Conservation (phyloP, 2,888 invertebrate species). For the Drosophila melanocephala region DNA sequence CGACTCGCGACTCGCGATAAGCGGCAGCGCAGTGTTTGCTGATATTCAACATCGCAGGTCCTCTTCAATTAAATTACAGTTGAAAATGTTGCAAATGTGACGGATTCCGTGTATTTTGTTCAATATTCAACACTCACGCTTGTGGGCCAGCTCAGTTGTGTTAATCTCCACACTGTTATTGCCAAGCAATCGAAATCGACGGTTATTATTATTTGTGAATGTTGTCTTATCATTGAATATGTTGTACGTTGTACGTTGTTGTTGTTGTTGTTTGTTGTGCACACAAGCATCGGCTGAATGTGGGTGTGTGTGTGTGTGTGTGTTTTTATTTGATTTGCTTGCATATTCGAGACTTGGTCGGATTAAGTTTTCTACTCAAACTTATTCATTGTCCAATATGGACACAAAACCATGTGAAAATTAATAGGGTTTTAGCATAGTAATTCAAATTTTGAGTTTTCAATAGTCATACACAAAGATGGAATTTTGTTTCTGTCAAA, state of each 20-base stretch:
- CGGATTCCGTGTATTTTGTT: slow-evolving; percentile 15
- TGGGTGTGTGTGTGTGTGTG: neutral
- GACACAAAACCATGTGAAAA: neutral
- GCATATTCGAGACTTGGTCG: neutral
- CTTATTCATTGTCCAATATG: neutral
- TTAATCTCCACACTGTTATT: slow-evolving; percentile 13
- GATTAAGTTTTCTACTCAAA: neutral
- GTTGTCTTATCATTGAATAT: slow-evolving; percentile 33
- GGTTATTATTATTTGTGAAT: neutral
- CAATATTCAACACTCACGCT: slow-evolving; percentile 11
- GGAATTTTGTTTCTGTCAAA: neutral
- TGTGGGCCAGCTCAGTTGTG: slow-evolving; percentile 7
- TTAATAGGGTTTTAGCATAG: neutral
- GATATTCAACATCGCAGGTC: slow-evolving; percentile 31
- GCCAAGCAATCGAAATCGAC: slow-evolving; percentile 3
- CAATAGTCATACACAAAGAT: neutral
- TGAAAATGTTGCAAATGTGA: slow-evolving; percentile 36
- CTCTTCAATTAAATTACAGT: slow-evolving; percentile 47
- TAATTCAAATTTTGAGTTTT: neutral
- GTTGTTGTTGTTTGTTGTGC: slow-evolving; percentile 40
- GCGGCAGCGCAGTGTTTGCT: slow-evolving; percentile 48
- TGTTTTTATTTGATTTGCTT: slow-evolving; percentile 18
- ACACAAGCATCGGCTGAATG: neutral
- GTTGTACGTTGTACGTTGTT: slow-evolving; percentile 16
- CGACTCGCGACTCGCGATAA: slow-evolving; percentile 58